Evolutionary conservation across 2,888 invertebrate species (phyloP).

Genomic region (Microdon myrmicae): DNA sequence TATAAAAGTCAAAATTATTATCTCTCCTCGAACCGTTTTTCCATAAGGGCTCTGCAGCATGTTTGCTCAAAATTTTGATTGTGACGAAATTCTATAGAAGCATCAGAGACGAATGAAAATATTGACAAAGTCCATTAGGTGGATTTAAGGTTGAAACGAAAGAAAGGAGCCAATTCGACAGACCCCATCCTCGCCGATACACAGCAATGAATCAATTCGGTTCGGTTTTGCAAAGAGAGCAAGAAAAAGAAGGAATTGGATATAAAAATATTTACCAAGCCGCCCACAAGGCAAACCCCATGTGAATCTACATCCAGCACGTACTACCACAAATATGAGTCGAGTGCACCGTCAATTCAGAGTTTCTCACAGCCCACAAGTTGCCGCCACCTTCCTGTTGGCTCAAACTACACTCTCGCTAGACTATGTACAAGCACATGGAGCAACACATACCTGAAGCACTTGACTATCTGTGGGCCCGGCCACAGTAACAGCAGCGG

Average conservation of each 20-base stretch:
- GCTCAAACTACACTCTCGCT: conserved; percentile 33
- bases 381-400: conserved; percentile 10
- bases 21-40: too few relatives aligned
- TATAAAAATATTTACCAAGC: conserved; percentile 5
- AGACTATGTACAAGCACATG: conserved; percentile 42
- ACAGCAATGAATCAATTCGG: conserved; percentile 33
- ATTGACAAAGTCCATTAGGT: conserved; percentile 39
- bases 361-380: conserved; percentile 9
- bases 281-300: not conserved
- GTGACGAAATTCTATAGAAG: too few relatives aligned
- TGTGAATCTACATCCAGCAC: conserved; percentile 14
- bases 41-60: too few relatives aligned
- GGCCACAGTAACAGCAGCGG: conserved; percentile 47
- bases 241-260: conserved; percentile 12
- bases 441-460: conserved; percentile 39
- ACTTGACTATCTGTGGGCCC: conserved; percentile 42
- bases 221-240: conserved; percentile 16
- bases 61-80: too few relatives aligned
- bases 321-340: not conserved
- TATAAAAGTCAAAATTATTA: conserved; percentile 53
- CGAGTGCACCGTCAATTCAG: not conserved
- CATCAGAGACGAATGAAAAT: conserved; percentile 28
- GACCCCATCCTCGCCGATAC: not conserved
- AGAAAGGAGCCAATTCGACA: conserved; percentile 17
- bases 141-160: too few relatives aligned